phyloP scores from a whole-genome alignment of 2,888 invertebrate species.

The Megaustenia siamemsis region DNA sequence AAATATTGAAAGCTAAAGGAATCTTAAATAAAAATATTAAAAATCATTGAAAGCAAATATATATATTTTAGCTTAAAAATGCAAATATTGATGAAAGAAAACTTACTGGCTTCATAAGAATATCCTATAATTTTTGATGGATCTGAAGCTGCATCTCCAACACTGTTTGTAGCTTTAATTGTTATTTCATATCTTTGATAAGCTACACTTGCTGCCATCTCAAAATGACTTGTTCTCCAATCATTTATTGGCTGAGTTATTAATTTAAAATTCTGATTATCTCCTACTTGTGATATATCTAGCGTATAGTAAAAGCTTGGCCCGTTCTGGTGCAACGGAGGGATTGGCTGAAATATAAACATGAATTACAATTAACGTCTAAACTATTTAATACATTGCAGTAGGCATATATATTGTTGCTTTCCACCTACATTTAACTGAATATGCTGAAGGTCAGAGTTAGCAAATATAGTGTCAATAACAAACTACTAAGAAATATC shows the following conservation, averaged over 20 bases:
- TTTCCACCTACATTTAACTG: too few species aligned
- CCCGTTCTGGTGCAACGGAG: slow-evolving; percentile 97
- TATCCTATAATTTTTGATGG: slow-evolving; percentile 91
- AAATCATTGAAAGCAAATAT: too few species aligned
- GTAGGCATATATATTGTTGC: neutral
- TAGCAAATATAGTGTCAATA: too few species aligned
- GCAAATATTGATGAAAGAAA: neutral
- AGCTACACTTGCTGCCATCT: slow-evolving; percentile 81
- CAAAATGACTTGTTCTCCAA: slow-evolving; percentile 78
- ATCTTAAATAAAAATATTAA: too few species aligned
- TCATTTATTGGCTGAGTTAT: slow-evolving; percentile 83
- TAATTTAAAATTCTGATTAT: slow-evolving; percentile 85
- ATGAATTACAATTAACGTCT: neutral
- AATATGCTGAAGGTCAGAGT: too few species aligned
- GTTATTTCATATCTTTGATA: slow-evolving; percentile 94
- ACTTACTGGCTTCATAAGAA: slow-evolving; percentile 88
- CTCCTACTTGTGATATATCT: slow-evolving; percentile 87
- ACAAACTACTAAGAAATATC: too few species aligned
- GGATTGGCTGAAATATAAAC: slow-evolving; percentile 89
- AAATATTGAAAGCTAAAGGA: too few species aligned
- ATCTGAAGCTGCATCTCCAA: slow-evolving; percentile 91
- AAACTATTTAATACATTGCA: neutral
- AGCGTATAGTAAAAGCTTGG: slow-evolving; percentile 95
- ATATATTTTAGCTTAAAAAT: too few species aligned
- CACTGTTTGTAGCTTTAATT: slow-evolving; percentile 93